Percentiles rank a stretch among this genome's conserved stretches.
phyloP scores from a whole-genome alignment of 1,140 invertebrate species.

The Hydropsyche tenuis region DNA sequence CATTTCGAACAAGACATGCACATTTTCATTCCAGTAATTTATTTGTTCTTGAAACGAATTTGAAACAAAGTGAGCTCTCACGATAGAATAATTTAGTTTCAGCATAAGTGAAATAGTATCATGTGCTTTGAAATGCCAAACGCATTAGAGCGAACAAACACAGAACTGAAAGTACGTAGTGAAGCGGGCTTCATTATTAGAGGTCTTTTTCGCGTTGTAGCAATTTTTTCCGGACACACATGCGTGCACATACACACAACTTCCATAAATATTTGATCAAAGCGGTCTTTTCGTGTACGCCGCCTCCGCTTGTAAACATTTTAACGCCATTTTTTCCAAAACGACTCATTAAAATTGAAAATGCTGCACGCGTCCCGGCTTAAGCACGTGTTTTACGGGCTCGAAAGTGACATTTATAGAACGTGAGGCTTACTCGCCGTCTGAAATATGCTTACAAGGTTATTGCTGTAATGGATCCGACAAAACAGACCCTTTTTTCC shows the following conservation, averaged over 20 bases:
- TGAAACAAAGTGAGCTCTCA: not conserved
- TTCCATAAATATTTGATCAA: constrained; percentile 9
- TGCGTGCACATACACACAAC: not conserved
- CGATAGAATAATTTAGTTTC: not conserved
- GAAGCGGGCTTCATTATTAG: constrained; percentile 10
- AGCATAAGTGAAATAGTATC: not conserved
- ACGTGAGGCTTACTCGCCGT: constrained; percentile 12
- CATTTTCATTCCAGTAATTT: not conserved
- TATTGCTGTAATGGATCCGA: constrained; percentile 24
- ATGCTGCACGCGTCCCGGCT: constrained; percentile 12
- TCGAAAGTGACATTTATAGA: constrained; percentile 30
- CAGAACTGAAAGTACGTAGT: not conserved
- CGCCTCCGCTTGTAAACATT: constrained; percentile 9
- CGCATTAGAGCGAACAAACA: constrained; percentile 14
- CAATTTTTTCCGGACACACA: not conserved
- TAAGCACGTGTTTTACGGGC: constrained; percentile 18
- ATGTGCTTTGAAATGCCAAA: not conserved
- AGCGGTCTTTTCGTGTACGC: not conserved
- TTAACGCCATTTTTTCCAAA: constrained; percentile 21
- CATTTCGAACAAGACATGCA: not conserved
- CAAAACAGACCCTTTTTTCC: constrained; percentile 22
- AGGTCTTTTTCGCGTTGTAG: not conserved
- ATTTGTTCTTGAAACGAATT: not conserved
- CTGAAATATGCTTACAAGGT: constrained; percentile 34
- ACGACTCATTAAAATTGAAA: constrained; percentile 32